Percentiles rank a stretch among this genome's conserved stretches.
Conservation (phyloP, 2,888 invertebrate species). For the Mystacides longicornis region DNA sequence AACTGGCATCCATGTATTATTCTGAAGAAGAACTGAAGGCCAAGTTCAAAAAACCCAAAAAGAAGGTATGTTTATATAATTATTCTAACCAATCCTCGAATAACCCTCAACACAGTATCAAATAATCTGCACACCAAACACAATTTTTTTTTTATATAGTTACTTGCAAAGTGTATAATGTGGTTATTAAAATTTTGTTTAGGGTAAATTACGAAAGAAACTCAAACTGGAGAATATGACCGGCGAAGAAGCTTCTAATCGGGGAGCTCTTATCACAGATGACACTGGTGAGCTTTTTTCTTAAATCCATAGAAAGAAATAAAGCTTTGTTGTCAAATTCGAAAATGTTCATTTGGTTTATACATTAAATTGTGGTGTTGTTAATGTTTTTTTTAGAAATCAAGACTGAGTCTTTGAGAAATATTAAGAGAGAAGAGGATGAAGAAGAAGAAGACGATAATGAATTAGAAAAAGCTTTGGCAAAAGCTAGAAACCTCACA, state of each 20-base stretch:
- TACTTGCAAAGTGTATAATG: not conserved
- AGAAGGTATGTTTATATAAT: too few species aligned
- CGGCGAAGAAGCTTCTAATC: constrained; percentile 38
- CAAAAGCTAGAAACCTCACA: constrained; percentile 64
- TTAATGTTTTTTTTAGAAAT: constrained; percentile 2
- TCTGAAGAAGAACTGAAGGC: constrained; percentile 73
- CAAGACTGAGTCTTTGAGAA: constrained; percentile 6
- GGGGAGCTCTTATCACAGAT: constrained; percentile 51
- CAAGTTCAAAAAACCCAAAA: constrained; percentile 85
- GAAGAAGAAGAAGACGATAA: constrained; percentile 63
- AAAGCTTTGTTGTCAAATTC: not conserved
- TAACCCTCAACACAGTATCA: not conserved
- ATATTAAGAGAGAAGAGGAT: constrained; percentile 10
- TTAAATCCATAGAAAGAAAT: not conserved
- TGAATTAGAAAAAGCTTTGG: constrained; percentile 64
- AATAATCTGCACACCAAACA: not conserved
- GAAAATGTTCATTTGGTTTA: not conserved
- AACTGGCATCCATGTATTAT: constrained; percentile 81
- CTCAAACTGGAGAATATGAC: constrained; percentile 44
- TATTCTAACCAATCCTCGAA: not conserved
- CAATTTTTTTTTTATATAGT: not conserved
- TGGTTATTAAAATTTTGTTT: constrained; percentile 9
- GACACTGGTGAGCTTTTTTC: constrained; percentile 48
- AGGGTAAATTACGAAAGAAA: constrained; percentile 44
- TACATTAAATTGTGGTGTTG: not conserved